A percentile compares a stretch with the other conserved stretches of the same genome.
Evolutionary conservation across 2,797 vertebrate species (phyloP).

Genomic region (Notolepis coatsorum): DNA sequence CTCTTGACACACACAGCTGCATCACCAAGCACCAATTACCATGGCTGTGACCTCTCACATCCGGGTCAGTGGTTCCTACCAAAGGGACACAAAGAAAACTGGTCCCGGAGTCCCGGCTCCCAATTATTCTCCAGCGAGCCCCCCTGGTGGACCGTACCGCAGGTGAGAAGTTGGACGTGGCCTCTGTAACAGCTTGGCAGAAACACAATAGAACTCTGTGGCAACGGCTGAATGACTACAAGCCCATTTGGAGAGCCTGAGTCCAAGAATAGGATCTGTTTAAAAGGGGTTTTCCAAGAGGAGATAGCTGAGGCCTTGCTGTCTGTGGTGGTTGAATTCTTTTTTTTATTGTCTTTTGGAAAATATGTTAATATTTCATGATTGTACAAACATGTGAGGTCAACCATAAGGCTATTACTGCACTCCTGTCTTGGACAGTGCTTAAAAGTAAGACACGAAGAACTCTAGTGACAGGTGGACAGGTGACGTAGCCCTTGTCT

Average conservation of each 20-base stretch:
- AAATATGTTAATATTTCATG: neutral
- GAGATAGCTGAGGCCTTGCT: neutral
- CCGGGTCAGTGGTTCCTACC: constrained; percentile 76
- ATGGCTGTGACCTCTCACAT: constrained; percentile 74
- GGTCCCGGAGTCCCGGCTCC: constrained; percentile 71
- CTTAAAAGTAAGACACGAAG: too few relatives aligned
- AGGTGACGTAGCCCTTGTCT: too few relatives aligned
- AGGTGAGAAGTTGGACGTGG: constrained; percentile 78
- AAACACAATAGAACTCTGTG: constrained; percentile 68
- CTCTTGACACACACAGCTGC: constrained; percentile 67
- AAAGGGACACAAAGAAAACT: constrained; percentile 73
- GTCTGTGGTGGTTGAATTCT: neutral
- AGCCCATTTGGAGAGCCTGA: constrained; percentile 22
- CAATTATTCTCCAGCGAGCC: constrained; percentile 71
- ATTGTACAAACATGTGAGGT: too few relatives aligned
- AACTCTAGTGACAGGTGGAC: too few relatives aligned
- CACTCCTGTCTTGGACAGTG: too few relatives aligned
- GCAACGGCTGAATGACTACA: constrained; percentile 36
- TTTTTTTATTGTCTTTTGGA: neutral
- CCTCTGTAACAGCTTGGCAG: constrained; percentile 60
- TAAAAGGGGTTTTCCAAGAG: constrained; percentile 1
- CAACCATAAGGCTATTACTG: too few relatives aligned
- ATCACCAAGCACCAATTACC: constrained; percentile 69
- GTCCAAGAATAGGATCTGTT: constrained; percentile 5
- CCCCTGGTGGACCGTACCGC: constrained; percentile 64